Conservation (phyloP, 2,797 vertebrate species). For the Characodon lateralis region DNA sequence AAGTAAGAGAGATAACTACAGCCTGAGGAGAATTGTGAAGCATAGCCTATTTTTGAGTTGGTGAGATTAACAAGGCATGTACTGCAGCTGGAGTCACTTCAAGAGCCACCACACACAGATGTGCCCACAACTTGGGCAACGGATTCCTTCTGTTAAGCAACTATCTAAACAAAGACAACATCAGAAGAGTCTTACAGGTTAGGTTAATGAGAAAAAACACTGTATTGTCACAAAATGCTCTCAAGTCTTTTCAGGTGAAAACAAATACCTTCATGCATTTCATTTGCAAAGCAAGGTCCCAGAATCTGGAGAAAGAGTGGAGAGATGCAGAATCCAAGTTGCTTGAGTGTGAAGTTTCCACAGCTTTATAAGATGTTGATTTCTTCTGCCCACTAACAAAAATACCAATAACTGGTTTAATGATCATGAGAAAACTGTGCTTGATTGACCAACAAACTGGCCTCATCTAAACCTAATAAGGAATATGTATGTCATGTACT, state of each 20-base stretch:
- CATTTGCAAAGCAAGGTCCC: background rate
- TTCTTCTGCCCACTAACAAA: background rate
- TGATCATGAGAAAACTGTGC: background rate
- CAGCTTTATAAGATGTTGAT: background rate
- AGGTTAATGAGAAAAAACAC: background rate
- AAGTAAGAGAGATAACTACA: background rate
- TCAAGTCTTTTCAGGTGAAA: background rate
- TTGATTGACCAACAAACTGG: background rate
- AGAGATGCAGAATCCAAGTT: background rate
- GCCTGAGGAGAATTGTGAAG: background rate
- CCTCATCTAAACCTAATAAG: background rate
- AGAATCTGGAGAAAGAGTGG: background rate
- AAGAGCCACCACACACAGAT: background rate
- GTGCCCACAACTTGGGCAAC: background rate
- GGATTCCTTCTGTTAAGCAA: background rate
- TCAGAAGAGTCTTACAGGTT: background rate
- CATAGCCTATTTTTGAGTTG: background rate
- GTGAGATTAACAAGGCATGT: background rate
- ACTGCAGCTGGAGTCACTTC: background rate
- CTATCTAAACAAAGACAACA: background rate
- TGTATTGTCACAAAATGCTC: background rate
- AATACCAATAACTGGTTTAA: background rate
- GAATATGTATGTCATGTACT: background rate
- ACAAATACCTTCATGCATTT: background rate
- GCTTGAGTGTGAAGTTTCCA: background rate